These are phyloP conservation scores for Pycnomerus fuliginosus DNA, from an alignment of 2,888 invertebrate species.

Conservation along the genomic window DNA sequence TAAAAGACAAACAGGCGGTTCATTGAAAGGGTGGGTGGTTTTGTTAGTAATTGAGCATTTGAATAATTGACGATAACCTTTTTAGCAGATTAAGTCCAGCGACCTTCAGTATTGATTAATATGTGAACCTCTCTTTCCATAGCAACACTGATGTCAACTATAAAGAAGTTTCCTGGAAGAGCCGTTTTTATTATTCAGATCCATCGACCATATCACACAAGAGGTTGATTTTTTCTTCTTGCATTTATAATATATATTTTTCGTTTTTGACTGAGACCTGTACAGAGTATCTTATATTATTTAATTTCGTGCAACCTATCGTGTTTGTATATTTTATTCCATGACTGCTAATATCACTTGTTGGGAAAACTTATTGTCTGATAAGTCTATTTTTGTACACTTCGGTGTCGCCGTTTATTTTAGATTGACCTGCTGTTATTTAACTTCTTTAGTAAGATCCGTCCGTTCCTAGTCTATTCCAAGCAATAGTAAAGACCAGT, in stretches of 20 bases:
- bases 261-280: slow-evolving; percentile 1
- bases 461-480: too few relatives aligned
- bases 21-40: too few relatives aligned
- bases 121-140: slow-evolving; percentile 14
- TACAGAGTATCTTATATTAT: slow-evolving; percentile 23
- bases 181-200: slow-evolving; percentile 15
- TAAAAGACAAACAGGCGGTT: too few relatives aligned
- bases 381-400: slow-evolving; percentile 26
- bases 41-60: too few relatives aligned
- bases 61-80: too few relatives aligned
- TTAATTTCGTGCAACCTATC: slow-evolving; percentile 25
- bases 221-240: slow-evolving; percentile 17
- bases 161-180: slow-evolving; percentile 10
- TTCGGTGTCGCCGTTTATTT: slow-evolving; percentile 12
- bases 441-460: background rate
- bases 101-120: slow-evolving; percentile 20
- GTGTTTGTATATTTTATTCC: slow-evolving; percentile 26
- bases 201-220: slow-evolving; percentile 19
- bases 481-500: background rate
- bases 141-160: slow-evolving; percentile 25
- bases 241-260: slow-evolving; percentile 6
- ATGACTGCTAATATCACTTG: slow-evolving; percentile 24
- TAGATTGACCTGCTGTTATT: background rate
- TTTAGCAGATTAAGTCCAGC: too few relatives aligned
- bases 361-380: slow-evolving; percentile 14